phyloP scores from a whole-genome alignment of 37 sponge, comb jelly and placozoan species.

The Geodia barretti region DNA sequence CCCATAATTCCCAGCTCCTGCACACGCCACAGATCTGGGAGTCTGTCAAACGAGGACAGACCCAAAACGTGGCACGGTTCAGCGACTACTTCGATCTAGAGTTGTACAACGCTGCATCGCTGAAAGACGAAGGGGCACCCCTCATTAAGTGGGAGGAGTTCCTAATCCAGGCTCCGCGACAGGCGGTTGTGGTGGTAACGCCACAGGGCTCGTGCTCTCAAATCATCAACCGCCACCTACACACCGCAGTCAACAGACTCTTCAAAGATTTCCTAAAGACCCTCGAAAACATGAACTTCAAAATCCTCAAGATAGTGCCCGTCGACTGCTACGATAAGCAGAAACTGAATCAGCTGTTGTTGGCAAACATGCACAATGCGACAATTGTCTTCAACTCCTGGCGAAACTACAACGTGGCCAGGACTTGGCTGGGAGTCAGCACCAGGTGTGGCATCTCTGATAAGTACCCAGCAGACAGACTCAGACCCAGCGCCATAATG shows the following conservation, averaged over 20 bases:
- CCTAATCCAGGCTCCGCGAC: slow-evolving; percentile 11
- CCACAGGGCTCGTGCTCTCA: background rate
- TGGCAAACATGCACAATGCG: background rate
- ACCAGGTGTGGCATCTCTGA: background rate
- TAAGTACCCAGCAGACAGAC: background rate
- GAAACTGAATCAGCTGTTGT: background rate
- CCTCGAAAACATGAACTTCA: background rate
- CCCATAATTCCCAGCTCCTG: slow-evolving; percentile 10
- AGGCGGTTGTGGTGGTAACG: background rate
- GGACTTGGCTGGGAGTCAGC: slow-evolving; percentile 15
- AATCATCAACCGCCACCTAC: background rate
- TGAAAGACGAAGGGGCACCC: background rate
- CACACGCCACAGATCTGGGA: slow-evolving; percentile 18
- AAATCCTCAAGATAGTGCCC: background rate
- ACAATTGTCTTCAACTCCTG: slow-evolving; percentile 8
- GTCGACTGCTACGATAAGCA: slow-evolving; percentile 1
- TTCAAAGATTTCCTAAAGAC: background rate
- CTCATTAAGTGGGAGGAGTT: slow-evolving; percentile 23
- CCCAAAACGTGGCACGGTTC: slow-evolving; percentile 8
- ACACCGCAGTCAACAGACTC: background rate
- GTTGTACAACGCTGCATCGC: slow-evolving; percentile 17
- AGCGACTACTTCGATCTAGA: slow-evolving; percentile 39
- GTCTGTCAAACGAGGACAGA: background rate
- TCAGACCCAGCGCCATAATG: slow-evolving; percentile 11
- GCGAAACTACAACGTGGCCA: slow-evolving; percentile 7